These are phyloP conservation scores for Frankliniella fusca DNA, from an alignment of 2,888 invertebrate genomes.

Conservation along the genomic window DNA sequence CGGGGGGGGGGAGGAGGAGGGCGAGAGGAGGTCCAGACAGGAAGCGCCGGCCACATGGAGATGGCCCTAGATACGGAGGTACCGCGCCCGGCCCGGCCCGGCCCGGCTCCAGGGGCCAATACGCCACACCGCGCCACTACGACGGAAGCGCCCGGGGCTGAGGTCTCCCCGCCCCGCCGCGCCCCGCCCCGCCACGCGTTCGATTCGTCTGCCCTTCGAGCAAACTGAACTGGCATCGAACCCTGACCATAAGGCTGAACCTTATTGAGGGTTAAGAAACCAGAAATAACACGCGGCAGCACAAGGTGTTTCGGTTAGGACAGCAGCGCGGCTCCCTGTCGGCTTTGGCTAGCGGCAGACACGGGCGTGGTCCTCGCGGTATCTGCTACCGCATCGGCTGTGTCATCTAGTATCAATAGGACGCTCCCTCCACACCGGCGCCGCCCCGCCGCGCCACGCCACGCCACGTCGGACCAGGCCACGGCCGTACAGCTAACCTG, in stretches of 20 bases:
- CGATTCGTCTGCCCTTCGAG: background rate
- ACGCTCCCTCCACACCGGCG: background rate
- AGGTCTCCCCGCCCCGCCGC: background rate
- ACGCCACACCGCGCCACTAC: background rate
- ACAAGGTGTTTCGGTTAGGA: too few species aligned
- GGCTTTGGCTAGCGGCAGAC: background rate
- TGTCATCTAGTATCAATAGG: background rate
- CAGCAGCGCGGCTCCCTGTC: too few species aligned
- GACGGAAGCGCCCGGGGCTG: constrained; percentile 13
- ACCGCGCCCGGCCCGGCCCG: background rate
- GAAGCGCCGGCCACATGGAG: constrained; percentile 7
- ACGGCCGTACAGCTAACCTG: too few species aligned
- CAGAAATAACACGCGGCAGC: too few species aligned
- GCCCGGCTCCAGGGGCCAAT: background rate
- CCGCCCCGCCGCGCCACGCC: background rate
- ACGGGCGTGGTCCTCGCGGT: background rate
- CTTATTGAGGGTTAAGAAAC: too few species aligned
- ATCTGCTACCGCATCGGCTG: background rate
- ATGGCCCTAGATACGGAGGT: background rate
- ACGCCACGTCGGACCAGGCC: background rate
- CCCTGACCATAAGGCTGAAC: too few species aligned
- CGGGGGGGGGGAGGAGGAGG: background rate
- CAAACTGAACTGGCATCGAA: too few species aligned
- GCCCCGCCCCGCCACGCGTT: background rate
- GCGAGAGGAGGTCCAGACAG: background rate